Percentiles rank a stretch among this genome's conserved stretches.
These are phyloP conservation scores for Picus viridis DNA, from an alignment of 2,797 vertebrate genomes.

Conservation along the genomic window DNA sequence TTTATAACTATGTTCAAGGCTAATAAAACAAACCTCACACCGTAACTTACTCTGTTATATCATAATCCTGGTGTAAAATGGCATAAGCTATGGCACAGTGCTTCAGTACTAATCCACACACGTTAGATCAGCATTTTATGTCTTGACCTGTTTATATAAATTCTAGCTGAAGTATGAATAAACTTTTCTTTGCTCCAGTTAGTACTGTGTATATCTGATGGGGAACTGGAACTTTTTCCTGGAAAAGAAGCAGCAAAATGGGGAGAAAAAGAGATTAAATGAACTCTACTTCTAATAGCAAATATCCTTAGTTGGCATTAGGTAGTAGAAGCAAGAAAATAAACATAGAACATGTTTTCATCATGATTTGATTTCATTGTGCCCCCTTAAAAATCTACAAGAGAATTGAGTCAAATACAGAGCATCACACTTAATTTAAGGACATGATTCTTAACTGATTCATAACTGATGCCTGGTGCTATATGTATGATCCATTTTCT, in stretches of 20 bases:
- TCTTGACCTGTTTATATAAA: conserved; percentile 27
- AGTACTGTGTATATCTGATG: conserved; percentile 35
- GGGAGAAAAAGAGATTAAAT: conserved; percentile 39
- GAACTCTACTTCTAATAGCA: conserved; percentile 20
- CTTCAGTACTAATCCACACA: conserved; percentile 1
- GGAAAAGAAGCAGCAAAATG: conserved; percentile 26
- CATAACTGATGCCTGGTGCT: background rate
- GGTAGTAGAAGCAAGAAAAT: background rate
- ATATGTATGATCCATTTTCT: background rate
- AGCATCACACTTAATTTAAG: background rate
- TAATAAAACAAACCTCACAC: background rate
- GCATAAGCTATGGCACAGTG: background rate
- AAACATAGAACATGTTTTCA: background rate
- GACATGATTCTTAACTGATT: background rate
- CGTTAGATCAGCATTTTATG: conserved; percentile 30
- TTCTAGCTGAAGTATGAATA: conserved; percentile 34
- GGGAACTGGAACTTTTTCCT: conserved; percentile 22
- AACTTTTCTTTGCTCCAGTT: conserved; percentile 52
- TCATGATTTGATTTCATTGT: background rate
- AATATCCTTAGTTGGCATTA: conserved; percentile 7
- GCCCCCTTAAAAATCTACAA: background rate
- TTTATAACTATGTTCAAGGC: background rate
- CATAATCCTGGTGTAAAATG: background rate
- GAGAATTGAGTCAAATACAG: background rate
- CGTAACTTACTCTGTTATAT: background rate